Evolutionary conservation across 2,797 vertebrate genomes (phyloP).

Genomic region (Danio kyathit): DNA sequence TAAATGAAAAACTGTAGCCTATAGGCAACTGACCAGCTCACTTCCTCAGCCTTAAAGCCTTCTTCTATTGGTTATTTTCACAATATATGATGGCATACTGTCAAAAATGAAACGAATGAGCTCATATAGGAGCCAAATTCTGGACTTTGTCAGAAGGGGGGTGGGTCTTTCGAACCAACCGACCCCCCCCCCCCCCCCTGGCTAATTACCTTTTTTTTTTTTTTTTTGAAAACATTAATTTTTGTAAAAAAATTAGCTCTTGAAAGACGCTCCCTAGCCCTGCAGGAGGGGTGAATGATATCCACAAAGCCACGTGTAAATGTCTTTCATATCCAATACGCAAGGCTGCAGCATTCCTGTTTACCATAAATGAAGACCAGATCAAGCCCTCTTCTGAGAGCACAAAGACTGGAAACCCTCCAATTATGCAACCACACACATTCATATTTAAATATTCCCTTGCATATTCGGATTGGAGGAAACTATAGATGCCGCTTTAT

Average conservation of each 20-base stretch:
- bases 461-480: slow-evolving; percentile 2
- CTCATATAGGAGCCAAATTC: no score
- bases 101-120: no score
- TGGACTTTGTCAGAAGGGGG: no score
- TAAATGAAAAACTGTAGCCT: no score
- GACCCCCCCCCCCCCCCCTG: no score
- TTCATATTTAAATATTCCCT: slow-evolving; percentile 6
- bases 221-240: no score
- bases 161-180: no score
- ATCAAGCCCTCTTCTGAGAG: not conserved
- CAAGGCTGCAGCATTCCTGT: not conserved
- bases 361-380: slow-evolving; percentile 14
- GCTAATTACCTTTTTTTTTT: no score
- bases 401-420: not conserved
- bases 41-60: no score
- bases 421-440: slow-evolving; percentile 2
- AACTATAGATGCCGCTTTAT: slow-evolving; percentile 33
- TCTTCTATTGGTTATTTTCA: no score
- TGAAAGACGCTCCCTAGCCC: slow-evolving; percentile 44
- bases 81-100: no score
- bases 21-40: no score
- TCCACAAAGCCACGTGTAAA: slow-evolving; percentile 39
- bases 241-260: not conserved
- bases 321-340: slow-evolving; percentile 26
- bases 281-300: not conserved